A percentile compares a stretch with the other conserved stretches of the same genome.
phyloP scores from a whole-genome alignment of 2,888 invertebrate species.

The Odontocerum albicorne region DNA sequence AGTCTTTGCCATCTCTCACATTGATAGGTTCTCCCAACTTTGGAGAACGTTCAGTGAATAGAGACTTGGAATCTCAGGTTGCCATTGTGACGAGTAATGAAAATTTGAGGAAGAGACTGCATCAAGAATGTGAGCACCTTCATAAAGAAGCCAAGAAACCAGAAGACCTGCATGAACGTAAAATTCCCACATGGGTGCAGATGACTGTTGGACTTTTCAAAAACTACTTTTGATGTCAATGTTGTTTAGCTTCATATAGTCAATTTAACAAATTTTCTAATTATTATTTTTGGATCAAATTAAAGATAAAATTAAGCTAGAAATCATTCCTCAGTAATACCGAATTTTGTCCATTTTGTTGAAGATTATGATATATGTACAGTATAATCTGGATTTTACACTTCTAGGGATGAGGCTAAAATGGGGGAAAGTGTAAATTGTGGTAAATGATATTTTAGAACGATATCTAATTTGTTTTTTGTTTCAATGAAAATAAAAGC shows the following conservation, averaged over 20 bases:
- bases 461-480: too few species aligned
- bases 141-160: conserved; percentile 66
- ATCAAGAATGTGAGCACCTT: conserved; percentile 73
- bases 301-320: too few species aligned
- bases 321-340: too few species aligned
- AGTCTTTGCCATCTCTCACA: conserved; percentile 73
- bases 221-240: conserved; percentile 65
- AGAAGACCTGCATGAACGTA: conserved; percentile 65
- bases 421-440: too few species aligned
- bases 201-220: conserved; percentile 74
- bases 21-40: conserved; percentile 95
- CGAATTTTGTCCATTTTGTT: too few species aligned
- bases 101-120: conserved; percentile 64
- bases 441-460: too few species aligned
- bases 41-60: conserved; percentile 85
- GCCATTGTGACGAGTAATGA: conserved; percentile 80
- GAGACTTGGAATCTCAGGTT: conserved; percentile 93
- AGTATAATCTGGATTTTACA: too few species aligned
- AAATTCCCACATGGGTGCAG: conserved; percentile 79
- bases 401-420: too few species aligned
- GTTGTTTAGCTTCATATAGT: background rate
- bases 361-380: too few species aligned
- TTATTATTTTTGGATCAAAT: too few species aligned
- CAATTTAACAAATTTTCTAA: background rate
- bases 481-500: too few species aligned